Conservation (phyloP, 1,140 invertebrate genomes). For the Temnothorax longispinosus region DNA sequence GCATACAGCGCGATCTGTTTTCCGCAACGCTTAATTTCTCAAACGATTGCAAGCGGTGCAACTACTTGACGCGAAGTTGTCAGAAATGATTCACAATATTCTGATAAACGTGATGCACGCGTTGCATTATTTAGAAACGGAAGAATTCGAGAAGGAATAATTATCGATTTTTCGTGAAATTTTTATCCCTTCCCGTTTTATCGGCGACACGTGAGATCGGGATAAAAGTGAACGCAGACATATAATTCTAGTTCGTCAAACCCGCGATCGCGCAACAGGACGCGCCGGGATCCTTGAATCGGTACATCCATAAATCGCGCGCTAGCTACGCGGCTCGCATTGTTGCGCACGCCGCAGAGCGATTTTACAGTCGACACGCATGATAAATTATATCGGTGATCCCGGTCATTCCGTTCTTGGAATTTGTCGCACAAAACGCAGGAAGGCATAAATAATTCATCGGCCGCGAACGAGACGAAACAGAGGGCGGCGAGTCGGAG, state of each 20-base stretch:
- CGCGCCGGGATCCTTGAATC: slow-evolving; percentile 50
- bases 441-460: slow-evolving; percentile 53
- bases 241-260: slow-evolving; percentile 52
- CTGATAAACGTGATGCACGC: not conserved
- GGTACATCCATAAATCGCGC: slow-evolving; percentile 51
- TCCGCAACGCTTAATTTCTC: not conserved
- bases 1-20: not conserved
- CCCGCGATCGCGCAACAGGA: slow-evolving; percentile 33
- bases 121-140: not conserved
- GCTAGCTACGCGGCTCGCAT: slow-evolving; percentile 17
- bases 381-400: slow-evolving; percentile 46
- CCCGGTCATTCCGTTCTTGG: slow-evolving; percentile 40
- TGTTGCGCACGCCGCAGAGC: slow-evolving; percentile 27
- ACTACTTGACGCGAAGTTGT: not conserved
- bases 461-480: not conserved
- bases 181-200: not conserved
- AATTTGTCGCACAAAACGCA: slow-evolving; percentile 58
- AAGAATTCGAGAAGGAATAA: not conserved
- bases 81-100: not conserved
- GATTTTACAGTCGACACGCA: slow-evolving; percentile 54
- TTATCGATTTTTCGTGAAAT: not conserved
- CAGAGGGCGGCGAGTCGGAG: not conserved
- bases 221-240: not conserved
- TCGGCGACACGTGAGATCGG: not conserved
- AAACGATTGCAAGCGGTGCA: not conserved